Evolutionary conservation across 2,113 vertebrate genomes (phyloP).

Genomic region (Rhadina sibilatrix): DNA sequence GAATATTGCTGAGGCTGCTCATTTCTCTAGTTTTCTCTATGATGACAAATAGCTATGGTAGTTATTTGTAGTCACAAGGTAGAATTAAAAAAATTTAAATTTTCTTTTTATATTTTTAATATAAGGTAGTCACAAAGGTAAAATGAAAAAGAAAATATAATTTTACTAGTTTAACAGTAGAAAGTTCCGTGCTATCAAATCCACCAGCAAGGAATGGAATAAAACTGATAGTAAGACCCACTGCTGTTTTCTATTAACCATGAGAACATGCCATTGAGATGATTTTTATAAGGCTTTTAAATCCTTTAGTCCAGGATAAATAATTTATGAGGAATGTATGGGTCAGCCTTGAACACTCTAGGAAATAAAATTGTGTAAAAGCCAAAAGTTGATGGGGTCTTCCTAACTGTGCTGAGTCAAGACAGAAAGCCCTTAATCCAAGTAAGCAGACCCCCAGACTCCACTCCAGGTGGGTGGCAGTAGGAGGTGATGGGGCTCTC

Average conservation of each 20-base stretch:
- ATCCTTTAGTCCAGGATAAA: neutral
- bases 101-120: neutral
- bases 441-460: neutral
- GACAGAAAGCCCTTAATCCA: neutral
- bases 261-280: neutral
- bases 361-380: neutral
- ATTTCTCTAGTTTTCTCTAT: neutral
- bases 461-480: neutral
- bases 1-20: neutral
- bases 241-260: neutral
- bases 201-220: neutral
- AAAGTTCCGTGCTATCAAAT: neutral
- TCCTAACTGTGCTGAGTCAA: neutral
- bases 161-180: neutral
- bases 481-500: neutral
- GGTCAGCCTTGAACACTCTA: neutral
- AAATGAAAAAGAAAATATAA: neutral
- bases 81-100: neutral
- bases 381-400: neutral
- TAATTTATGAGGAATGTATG: neutral
- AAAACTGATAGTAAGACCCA: neutral
- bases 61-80: neutral
- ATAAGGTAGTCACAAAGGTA: neutral
- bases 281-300: neutral
- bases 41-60: neutral